These are phyloP conservation scores for Sebastiscus albofasciatus DNA, from an alignment of 2,797 vertebrate species.

Conservation along the genomic window DNA sequence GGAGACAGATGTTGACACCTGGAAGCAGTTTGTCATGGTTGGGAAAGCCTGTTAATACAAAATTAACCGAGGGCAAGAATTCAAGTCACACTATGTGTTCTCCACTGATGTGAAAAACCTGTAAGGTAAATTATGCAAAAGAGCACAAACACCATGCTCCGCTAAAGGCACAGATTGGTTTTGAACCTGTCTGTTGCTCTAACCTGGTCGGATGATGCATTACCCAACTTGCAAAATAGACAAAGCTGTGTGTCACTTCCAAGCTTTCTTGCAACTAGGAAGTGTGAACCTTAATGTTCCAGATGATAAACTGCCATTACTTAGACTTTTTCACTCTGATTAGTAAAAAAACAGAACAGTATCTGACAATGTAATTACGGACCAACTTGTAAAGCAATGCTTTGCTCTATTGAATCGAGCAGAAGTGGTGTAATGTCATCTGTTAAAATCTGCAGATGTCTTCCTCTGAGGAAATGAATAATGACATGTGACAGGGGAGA, in stretches of 20 bases:
- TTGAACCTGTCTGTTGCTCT: neutral
- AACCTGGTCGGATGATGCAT: neutral
- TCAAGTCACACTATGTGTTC: constrained; percentile 1
- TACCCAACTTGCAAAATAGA: neutral
- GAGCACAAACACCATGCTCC: neutral
- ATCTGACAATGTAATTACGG: neutral
- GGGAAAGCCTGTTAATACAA: neutral
- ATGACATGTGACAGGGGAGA: constrained; percentile 26
- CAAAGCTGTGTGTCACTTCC: neutral
- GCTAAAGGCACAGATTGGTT: neutral
- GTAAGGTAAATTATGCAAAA: constrained; percentile 7
- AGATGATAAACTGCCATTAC: neutral
- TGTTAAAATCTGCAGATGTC: constrained; percentile 21
- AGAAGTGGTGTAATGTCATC: constrained; percentile 9
- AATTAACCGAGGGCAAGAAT: neutral
- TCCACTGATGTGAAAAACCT: neutral
- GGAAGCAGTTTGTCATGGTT: constrained; percentile 15
- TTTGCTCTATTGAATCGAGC: neutral
- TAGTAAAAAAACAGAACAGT: neutral
- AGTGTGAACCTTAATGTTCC: neutral
- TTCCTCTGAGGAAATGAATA: constrained; percentile 41
- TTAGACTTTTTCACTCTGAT: neutral
- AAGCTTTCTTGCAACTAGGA: neutral
- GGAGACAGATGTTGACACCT: constrained; percentile 30
- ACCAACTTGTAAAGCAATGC: neutral